Percentiles rank a stretch among this genome's conserved stretches.
These are phyloP conservation scores for Mizuhopecten yessoensis DNA, from an alignment of 1,140 invertebrate species.

Conservation along the genomic window DNA sequence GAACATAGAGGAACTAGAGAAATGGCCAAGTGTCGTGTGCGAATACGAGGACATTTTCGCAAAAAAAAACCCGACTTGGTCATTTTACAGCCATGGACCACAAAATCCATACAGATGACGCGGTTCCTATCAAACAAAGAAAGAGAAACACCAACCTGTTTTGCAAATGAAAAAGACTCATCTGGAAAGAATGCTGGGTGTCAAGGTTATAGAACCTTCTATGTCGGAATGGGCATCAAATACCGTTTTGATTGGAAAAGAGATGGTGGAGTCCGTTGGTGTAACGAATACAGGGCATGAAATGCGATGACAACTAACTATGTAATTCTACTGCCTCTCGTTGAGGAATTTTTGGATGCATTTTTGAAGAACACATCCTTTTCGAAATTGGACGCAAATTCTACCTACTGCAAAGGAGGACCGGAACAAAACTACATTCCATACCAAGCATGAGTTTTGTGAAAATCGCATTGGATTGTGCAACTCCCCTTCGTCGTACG, in stretches of 20 bases:
- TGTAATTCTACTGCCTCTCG: constrained; percentile 54
- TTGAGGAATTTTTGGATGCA: constrained; percentile 56
- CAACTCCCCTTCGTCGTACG: too few species aligned
- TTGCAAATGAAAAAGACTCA: constrained; percentile 54
- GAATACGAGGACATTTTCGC: constrained; percentile 48
- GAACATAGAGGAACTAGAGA: not conserved
- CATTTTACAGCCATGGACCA: constrained; percentile 53
- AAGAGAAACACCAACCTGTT: constrained; percentile 45
- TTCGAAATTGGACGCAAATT: constrained; percentile 54
- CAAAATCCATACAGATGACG: constrained; percentile 1
- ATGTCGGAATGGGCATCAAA: constrained; percentile 52
- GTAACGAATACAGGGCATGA: not conserved
- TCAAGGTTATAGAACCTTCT: constrained; percentile 48
- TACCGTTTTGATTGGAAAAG: constrained; percentile 55
- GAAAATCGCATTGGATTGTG: too few species aligned
- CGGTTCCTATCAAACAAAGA: constrained; percentile 40
- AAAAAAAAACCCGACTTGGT: constrained; percentile 46
- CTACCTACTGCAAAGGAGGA: constrained; percentile 52
- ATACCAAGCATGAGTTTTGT: too few species aligned
- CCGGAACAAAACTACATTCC: constrained; percentile 47
- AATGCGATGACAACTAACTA: constrained; percentile 43
- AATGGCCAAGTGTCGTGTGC: not conserved
- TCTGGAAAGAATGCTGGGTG: constrained; percentile 45
- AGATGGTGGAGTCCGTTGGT: constrained; percentile 49
- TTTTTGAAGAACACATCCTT: constrained; percentile 41